phyloP scores from a whole-genome alignment of 2,113 vertebrate species.

The Polypterus bichir region DNA sequence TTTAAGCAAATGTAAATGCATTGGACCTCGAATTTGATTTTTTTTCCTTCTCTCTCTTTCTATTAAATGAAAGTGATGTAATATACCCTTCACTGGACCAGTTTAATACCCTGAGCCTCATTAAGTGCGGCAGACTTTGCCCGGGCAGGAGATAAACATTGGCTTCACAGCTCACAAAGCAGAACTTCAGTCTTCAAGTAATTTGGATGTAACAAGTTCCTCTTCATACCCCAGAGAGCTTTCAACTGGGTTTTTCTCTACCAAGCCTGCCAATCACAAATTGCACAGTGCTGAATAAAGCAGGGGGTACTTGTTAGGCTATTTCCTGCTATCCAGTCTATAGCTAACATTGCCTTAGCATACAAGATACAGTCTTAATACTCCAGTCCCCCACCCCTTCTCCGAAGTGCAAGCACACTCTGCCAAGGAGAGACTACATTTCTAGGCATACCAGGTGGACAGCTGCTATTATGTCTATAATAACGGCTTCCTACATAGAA shows the following conservation, averaged over 20 bases:
- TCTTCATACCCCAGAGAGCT: constrained; percentile 46
- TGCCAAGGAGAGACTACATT: no score
- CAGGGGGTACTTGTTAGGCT: constrained; percentile 19
- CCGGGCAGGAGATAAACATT: constrained; percentile 58
- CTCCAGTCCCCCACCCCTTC: not conserved
- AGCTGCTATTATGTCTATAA: no score
- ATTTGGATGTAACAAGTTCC: constrained; percentile 52
- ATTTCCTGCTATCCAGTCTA: constrained; percentile 21
- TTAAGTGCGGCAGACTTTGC: constrained; percentile 40
- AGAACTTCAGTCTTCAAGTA: constrained; percentile 52
- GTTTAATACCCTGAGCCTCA: constrained; percentile 37
- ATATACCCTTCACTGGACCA: constrained; percentile 25
- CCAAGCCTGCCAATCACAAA: constrained; percentile 49
- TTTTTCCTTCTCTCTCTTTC: constrained; percentile 26
- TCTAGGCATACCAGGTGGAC: no score
- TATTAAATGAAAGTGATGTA: constrained; percentile 25
- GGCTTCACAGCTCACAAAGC: constrained; percentile 66
- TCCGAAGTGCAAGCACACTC: no score
- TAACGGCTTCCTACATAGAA: no score
- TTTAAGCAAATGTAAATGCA: no score
- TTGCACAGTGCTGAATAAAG: constrained; percentile 16
- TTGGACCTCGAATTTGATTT: no score
- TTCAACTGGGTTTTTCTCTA: constrained; percentile 46
- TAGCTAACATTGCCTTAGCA: constrained; percentile 13
- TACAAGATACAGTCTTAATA: not conserved